Conservation (phyloP, 1,140 invertebrate species). For the Drosophila aff. region DNA sequence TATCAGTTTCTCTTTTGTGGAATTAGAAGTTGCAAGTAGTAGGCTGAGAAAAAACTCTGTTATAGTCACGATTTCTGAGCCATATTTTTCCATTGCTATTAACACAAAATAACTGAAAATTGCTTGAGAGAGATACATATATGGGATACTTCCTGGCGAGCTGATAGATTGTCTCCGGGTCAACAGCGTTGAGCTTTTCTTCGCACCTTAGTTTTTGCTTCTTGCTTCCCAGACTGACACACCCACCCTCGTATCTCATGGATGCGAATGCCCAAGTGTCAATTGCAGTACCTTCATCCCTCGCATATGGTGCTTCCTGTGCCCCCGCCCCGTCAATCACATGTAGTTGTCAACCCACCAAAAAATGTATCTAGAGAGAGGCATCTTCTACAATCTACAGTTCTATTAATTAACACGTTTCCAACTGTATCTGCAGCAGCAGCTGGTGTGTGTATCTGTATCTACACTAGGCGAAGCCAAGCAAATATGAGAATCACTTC, state of each 20-base stretch:
- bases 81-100: not conserved
- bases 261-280: slow-evolving; percentile 8
- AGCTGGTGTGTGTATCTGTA: slow-evolving; percentile 24
- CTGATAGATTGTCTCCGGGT: not conserved
- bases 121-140: not conserved
- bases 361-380: slow-evolving; percentile 18
- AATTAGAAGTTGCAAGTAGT: not conserved
- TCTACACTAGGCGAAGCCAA: slow-evolving; percentile 13
- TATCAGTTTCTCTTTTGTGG: not conserved
- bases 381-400: slow-evolving; percentile 35
- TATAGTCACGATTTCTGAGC: not conserved
- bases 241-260: not conserved
- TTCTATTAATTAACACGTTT: slow-evolving; percentile 50
- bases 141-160: not conserved
- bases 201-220: not conserved
- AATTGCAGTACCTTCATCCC: slow-evolving; percentile 26
- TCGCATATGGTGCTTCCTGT: slow-evolving; percentile 5
- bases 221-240: too few species aligned
- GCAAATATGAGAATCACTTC: slow-evolving; percentile 46
- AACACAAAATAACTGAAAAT: not conserved
- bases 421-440: slow-evolving; percentile 22
- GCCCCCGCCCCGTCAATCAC: slow-evolving; percentile 5
- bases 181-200: slow-evolving; percentile 5
- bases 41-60: not conserved
- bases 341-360: slow-evolving; percentile 15